These are phyloP conservation scores for Capreolus pygargus DNA, from an alignment of 2,113 vertebrate genomes.

Conservation along the genomic window DNA sequence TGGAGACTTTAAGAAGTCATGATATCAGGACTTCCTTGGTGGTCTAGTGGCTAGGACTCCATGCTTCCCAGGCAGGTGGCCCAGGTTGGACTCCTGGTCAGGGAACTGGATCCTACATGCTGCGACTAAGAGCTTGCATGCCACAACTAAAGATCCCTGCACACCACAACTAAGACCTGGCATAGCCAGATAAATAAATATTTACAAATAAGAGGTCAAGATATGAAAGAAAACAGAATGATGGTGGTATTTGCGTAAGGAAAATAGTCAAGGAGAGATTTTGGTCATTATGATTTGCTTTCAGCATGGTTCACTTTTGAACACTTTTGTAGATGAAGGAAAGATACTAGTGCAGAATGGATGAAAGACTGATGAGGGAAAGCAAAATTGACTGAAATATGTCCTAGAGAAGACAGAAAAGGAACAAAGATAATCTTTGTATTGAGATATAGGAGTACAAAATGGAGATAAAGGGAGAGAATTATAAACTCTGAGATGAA, in stretches of 20 bases:
- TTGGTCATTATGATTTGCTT: not conserved
- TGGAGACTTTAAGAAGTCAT: not conserved
- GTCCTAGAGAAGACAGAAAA: not conserved
- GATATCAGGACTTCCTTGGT: not conserved
- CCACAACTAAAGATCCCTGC: not conserved
- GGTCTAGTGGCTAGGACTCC: not conserved
- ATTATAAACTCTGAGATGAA: not conserved
- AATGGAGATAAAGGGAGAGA: not conserved
- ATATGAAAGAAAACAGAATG: slow-evolving; percentile 5
- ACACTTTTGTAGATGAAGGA: not conserved
- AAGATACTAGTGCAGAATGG: not conserved
- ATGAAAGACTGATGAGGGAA: not conserved
- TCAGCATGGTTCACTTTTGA: not conserved
- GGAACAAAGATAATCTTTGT: not conserved
- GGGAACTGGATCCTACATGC: not conserved
- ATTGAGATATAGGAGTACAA: not conserved
- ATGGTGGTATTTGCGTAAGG: not conserved
- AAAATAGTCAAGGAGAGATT: not conserved
- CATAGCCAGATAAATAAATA: not conserved
- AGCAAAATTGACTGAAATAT: not conserved
- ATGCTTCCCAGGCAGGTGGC: not conserved
- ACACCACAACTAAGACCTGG: not conserved
- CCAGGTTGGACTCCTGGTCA: not conserved
- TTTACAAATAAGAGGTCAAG: not conserved
- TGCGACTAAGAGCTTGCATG: not conserved